Base-by-base conservation (phyloP, 2,888 invertebrate species). In the Agonopterix alstromeriana region DNA sequence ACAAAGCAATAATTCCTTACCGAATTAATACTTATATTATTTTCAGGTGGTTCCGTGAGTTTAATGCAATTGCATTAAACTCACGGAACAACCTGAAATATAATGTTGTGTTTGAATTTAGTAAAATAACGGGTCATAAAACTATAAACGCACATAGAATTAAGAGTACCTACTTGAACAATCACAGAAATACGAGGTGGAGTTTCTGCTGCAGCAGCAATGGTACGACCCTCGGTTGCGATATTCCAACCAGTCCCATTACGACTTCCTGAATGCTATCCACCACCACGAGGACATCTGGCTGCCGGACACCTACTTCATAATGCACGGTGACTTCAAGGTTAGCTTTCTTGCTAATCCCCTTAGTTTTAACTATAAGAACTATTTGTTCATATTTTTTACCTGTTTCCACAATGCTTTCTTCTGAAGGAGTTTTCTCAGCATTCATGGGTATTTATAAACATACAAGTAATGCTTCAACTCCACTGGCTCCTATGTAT, bases 251-350 rank as follows among this genome's bases (percentile, higher is more conserved):
- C 94, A 94, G 80, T 95, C 95, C 63, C 92, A 93, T 71, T 95
- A 95, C 90, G 94, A 95, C 72, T 97, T 93, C 85, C 90, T 97
- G 67, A 97, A 97, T 88, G 97, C 96, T 59, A 94, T 97, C 71
- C 97, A 97, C 82, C 97, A 97, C 81, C 94, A 96, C 90, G 94
- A 95, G 77, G 93, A 95, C 74, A 94, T 97, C 77, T 97, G 97
- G 97, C 91, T 97, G 69, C 97, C 97, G 55, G 97, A 97, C 89
- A 97, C 97, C 51, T 97, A 97, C 83, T 97, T 97, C 90, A 97
- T 97, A 81, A 97, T 97, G 95, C 97, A 97, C 86, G 97, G 97
- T 57, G 97, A 97, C 88, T 97, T 97, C 88, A 97, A 97, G 83
- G 88, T 88, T 56, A 71, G 80, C 42, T 27, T 14, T 57, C 10